Evolutionary conservation across 2,113 vertebrate genomes (phyloP).

Genomic region (Scartelaos histophorus): DNA sequence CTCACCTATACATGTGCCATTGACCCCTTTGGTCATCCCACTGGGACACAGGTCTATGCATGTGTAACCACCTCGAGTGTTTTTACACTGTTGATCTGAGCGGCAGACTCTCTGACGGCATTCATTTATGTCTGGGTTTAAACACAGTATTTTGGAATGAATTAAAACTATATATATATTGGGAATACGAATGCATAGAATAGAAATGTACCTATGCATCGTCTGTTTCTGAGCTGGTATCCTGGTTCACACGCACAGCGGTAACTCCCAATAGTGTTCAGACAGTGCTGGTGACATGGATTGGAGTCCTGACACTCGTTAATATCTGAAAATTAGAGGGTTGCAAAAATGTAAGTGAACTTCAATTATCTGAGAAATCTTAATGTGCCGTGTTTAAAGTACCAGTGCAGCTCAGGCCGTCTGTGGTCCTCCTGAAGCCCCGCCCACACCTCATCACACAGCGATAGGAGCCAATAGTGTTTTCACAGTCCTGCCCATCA

Average conservation of each 20-base stretch:
- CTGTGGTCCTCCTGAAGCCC: conserved; percentile 85
- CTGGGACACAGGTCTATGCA: conserved; percentile 95
- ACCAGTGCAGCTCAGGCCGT: conserved; percentile 90
- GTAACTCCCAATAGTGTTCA: conserved; percentile 93
- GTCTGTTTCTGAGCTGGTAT: conserved; percentile 89
- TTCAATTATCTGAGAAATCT: background rate
- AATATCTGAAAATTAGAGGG: conserved; percentile 79
- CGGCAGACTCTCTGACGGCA: conserved; percentile 93
- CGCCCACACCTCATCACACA: conserved; percentile 84
- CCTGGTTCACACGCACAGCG: conserved; percentile 93
- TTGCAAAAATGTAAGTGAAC: background rate
- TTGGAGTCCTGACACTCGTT: conserved; percentile 93
- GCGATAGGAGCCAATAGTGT: conserved; percentile 86
- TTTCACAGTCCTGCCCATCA: conserved; percentile 87
- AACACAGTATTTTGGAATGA: background rate
- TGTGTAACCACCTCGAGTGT: conserved; percentile 91
- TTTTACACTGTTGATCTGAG: conserved; percentile 92
- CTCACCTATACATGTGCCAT: conserved; percentile 91
- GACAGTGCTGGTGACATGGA: conserved; percentile 90
- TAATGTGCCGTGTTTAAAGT: background rate
- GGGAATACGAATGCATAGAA: background rate
- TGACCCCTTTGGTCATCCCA: conserved; percentile 91
- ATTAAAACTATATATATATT: background rate
- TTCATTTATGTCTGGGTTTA: conserved; percentile 88
- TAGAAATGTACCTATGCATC: conserved; percentile 84